phyloP scores from a whole-genome alignment of 2,888 invertebrate genomes.

The Agrochola circellaris region DNA sequence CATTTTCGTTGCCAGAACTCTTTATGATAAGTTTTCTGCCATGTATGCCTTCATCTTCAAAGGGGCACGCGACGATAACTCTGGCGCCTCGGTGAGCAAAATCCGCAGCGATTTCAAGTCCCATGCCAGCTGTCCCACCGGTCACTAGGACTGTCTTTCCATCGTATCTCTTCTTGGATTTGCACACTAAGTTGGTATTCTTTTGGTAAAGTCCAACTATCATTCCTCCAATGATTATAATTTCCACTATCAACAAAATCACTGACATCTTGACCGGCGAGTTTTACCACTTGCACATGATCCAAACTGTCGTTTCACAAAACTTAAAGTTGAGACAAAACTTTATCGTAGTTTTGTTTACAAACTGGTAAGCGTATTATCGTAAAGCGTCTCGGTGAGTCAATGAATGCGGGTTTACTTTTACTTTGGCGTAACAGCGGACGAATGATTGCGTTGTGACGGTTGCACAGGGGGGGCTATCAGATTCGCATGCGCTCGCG shows the following conservation, averaged over 20 bases:
- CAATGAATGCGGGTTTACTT: slow-evolving; percentile 68
- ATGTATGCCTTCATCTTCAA: slow-evolving; percentile 79
- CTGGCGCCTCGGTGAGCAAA: slow-evolving; percentile 84
- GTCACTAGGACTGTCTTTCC: slow-evolving; percentile 84
- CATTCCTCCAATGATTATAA: slow-evolving; percentile 74
- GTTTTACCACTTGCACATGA: slow-evolving; percentile 41
- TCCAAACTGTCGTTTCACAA: neutral
- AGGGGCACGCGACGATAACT: slow-evolving; percentile 86
- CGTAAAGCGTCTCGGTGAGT: slow-evolving; percentile 54
- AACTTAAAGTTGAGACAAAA: slow-evolving; percentile 7
- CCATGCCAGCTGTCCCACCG: slow-evolving; percentile 86
- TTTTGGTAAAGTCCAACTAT: slow-evolving; percentile 84
- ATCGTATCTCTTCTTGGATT: slow-evolving; percentile 81
- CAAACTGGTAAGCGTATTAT: slow-evolving; percentile 48
- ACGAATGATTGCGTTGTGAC: slow-evolving; percentile 61
- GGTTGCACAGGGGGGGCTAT: slow-evolving; percentile 60
- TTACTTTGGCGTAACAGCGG: slow-evolving; percentile 73
- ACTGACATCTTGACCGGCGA: slow-evolving; percentile 68
- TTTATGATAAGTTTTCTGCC: slow-evolving; percentile 91
- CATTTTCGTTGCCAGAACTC: slow-evolving; percentile 92
- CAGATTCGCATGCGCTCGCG: slow-evolving; percentile 44
- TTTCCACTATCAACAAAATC: slow-evolving; percentile 71
- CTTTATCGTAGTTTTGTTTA: slow-evolving; percentile 18
- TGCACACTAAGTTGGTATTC: slow-evolving; percentile 83
- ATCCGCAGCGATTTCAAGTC: slow-evolving; percentile 83